Percentiles rank a stretch among this genome's conserved stretches.
phyloP scores from a whole-genome alignment of 2,888 invertebrate species.

The Parasteatoda lunata region DNA sequence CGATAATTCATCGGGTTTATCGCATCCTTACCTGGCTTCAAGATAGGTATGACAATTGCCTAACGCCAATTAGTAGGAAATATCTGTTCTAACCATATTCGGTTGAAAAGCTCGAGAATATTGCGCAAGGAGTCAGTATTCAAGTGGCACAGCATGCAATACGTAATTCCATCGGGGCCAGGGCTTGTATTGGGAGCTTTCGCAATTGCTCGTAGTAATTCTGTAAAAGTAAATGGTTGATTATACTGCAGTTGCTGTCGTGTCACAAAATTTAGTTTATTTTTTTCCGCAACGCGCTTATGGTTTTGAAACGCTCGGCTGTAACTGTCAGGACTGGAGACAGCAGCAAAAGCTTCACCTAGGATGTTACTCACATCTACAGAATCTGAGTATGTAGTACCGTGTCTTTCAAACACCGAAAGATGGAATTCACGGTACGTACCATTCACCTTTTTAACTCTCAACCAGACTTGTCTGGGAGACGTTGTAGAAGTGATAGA shows the following conservation, averaged over 20 bases:
- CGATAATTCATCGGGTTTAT: background rate
- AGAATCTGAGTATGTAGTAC: too few relatives aligned
- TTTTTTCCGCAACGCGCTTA: background rate
- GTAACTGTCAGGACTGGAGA: background rate
- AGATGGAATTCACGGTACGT: too few relatives aligned
- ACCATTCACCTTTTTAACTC: too few relatives aligned
- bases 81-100: background rate
- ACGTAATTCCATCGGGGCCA: background rate
- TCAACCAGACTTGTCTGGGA: too few relatives aligned
- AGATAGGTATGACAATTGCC: background rate
- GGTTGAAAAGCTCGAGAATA: conserved; percentile 1
- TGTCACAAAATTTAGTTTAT: background rate
- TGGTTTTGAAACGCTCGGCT: background rate
- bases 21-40: conserved; percentile 1
- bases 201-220: background rate
- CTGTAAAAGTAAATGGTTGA: background rate
- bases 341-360: too few relatives aligned
- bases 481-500: too few relatives aligned
- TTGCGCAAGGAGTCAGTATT: background rate
- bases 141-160: background rate
- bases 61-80: background rate
- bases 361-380: too few relatives aligned
- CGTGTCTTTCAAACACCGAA: too few relatives aligned
- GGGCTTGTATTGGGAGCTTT: background rate
- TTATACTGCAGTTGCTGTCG: background rate